Conservation (phyloP, 2,888 invertebrate species). For the Dasypogon diadema region DNA sequence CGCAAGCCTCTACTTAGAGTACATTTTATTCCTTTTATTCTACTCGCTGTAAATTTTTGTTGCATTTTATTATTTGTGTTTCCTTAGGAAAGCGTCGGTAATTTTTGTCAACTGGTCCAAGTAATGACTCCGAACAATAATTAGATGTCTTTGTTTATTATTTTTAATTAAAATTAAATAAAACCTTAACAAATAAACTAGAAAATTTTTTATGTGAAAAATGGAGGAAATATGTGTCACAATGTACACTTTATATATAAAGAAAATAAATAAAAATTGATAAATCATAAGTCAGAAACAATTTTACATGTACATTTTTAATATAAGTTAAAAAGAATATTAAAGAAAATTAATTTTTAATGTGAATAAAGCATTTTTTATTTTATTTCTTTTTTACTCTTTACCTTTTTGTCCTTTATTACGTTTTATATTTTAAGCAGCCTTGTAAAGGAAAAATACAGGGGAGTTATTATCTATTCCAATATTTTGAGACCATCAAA, state of each 20-base stretch:
- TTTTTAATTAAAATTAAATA: constrained; percentile 10
- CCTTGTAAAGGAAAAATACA: no score
- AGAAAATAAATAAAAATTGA: constrained; percentile 21
- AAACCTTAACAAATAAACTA: constrained; percentile 30
- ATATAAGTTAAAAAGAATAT: constrained; percentile 40
- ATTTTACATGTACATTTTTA: constrained; percentile 46
- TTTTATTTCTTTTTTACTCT: constrained; percentile 24
- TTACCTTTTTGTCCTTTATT: no score
- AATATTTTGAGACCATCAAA: no score
- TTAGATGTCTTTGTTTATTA: constrained; percentile 17
- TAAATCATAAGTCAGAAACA: constrained; percentile 35
- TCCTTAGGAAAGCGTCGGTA: constrained; percentile 7
- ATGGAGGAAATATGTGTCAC: constrained; percentile 42
- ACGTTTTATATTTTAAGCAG: no score
- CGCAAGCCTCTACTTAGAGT: constrained; percentile 1
- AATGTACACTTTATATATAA: constrained; percentile 45
- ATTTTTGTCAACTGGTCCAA: not conserved
- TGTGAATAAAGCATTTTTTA: constrained; percentile 31
- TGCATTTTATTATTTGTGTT: not conserved
- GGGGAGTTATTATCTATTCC: no score
- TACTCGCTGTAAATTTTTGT: constrained; percentile 27
- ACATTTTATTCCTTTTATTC: constrained; percentile 16
- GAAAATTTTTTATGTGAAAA: constrained; percentile 42
- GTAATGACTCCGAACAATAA: constrained; percentile 2
- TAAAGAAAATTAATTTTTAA: constrained; percentile 46